Evolutionary conservation across 2,797 vertebrate genomes (phyloP).

Genomic region (Molossus molossus): DNA sequence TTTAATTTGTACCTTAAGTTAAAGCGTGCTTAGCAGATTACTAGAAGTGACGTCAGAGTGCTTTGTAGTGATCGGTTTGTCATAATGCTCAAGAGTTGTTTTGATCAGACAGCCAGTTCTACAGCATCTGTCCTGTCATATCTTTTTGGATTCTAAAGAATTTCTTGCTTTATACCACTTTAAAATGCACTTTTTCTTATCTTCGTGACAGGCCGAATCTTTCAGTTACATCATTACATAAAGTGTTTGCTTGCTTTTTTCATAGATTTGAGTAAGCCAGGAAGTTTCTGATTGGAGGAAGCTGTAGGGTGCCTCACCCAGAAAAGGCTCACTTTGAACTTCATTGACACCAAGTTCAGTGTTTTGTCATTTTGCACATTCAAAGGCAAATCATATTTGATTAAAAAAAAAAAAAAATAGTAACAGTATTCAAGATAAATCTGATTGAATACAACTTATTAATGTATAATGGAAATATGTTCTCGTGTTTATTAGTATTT

Average conservation of each 20-base stretch:
- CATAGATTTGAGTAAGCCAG: conserved; percentile 2
- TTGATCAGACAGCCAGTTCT: not conserved
- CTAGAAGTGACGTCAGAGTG: not conserved
- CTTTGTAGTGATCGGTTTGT: not conserved
- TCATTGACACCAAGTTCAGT: not conserved
- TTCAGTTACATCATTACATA: not conserved
- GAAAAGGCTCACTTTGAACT: not conserved
- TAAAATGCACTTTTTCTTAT: not conserved
- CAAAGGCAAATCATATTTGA: not conserved
- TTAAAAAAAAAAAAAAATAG: not conserved
- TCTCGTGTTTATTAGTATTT: not conserved
- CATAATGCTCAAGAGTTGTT: not conserved
- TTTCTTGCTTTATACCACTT: conserved; percentile 43
- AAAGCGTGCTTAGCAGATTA: not conserved
- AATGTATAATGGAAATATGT: not conserved
- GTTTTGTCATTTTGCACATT: not conserved
- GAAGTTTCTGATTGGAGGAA: conserved; percentile 42
- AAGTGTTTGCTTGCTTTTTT: not conserved
- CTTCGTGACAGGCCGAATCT: not conserved
- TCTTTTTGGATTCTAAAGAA: conserved; percentile 41
- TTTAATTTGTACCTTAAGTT: not conserved
- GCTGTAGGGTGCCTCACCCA: not conserved
- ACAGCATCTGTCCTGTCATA: not conserved
- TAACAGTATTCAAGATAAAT: conserved; percentile 13
- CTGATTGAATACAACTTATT: not conserved